Evolutionary conservation across 2,888 invertebrate genomes (phyloP).

Genomic region (Andrena haemorrhoa): DNA sequence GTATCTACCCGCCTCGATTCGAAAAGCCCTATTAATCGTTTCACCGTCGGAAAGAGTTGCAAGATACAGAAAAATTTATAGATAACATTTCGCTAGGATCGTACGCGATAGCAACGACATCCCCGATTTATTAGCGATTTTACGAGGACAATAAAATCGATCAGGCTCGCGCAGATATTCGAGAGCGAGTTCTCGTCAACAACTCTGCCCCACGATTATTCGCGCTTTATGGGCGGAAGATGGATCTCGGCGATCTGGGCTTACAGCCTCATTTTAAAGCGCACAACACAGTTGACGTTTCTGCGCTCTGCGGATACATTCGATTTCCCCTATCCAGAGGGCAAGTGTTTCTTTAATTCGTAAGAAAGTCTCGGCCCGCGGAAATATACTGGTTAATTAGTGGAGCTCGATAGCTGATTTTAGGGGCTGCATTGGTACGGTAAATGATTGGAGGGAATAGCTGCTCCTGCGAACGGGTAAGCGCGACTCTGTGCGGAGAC

Average conservation of each 20-base stretch:
- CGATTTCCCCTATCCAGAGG: constrained; percentile 14
- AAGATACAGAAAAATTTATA: not conserved
- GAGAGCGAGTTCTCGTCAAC: not conserved
- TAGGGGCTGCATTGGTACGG: not conserved
- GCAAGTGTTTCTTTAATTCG: constrained; percentile 5
- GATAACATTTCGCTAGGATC: not conserved
- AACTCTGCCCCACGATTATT: constrained; percentile 15
- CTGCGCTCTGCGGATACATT: constrained; percentile 10
- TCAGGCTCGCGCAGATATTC: not conserved
- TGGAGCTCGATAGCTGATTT: not conserved
- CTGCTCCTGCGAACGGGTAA: not conserved
- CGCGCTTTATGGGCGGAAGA: constrained; percentile 25
- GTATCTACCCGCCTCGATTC: too few relatives aligned
- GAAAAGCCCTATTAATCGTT: not conserved
- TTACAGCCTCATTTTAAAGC: constrained; percentile 1
- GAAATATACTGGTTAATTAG: not conserved
- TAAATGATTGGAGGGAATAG: not conserved
- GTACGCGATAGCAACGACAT: not conserved
- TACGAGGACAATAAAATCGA: constrained; percentile 23
- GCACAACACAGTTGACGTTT: constrained; percentile 24
- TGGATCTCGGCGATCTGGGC: constrained; percentile 5
- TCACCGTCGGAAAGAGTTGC: not conserved
- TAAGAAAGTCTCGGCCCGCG: not conserved
- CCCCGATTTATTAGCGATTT: constrained; percentile 17
- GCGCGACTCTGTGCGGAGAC: not conserved